A percentile compares a stretch with the other conserved stretches of the same genome.
Conservation (phyloP, 2,797 vertebrate genomes). For the Anniella stebbinsi region DNA sequence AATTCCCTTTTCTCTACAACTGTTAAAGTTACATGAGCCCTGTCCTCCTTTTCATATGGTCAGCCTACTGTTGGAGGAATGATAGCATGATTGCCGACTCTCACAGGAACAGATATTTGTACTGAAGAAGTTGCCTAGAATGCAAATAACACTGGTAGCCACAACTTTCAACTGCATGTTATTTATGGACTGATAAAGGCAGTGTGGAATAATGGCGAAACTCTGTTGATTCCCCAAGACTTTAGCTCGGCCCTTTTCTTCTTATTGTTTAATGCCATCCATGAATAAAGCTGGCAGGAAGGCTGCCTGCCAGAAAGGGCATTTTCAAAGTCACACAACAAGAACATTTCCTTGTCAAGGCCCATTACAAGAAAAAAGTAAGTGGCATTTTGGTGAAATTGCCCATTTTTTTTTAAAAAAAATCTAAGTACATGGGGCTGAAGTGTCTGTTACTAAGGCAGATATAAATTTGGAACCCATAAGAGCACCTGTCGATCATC, state of each 20-base stretch:
- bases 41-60: no score
- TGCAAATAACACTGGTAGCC: neutral
- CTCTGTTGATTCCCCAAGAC: conserved; percentile 58
- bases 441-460: conserved; percentile 29
- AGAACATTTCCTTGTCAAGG: conserved; percentile 68
- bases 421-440: conserved; percentile 22
- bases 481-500: conserved; percentile 13
- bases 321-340: conserved; percentile 75
- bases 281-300: conserved; percentile 57
- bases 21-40: no score
- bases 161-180: conserved; percentile 56
- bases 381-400: conserved; percentile 65
- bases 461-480: conserved; percentile 34
- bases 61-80: neutral
- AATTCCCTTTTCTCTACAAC: no score
- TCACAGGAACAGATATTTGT: neutral
- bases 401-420: conserved; percentile 31
- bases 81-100: neutral
- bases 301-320: conserved; percentile 59
- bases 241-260: conserved; percentile 58
- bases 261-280: conserved; percentile 64
- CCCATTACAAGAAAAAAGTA: conserved; percentile 65
- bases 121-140: neutral
- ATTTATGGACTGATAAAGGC: conserved; percentile 61
- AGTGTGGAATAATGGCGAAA: conserved; percentile 54